Percentiles rank a stretch among this genome's conserved stretches.
Evolutionary conservation across 2,113 vertebrate species (phyloP).

Genomic region (Pituophis catenifer): DNA sequence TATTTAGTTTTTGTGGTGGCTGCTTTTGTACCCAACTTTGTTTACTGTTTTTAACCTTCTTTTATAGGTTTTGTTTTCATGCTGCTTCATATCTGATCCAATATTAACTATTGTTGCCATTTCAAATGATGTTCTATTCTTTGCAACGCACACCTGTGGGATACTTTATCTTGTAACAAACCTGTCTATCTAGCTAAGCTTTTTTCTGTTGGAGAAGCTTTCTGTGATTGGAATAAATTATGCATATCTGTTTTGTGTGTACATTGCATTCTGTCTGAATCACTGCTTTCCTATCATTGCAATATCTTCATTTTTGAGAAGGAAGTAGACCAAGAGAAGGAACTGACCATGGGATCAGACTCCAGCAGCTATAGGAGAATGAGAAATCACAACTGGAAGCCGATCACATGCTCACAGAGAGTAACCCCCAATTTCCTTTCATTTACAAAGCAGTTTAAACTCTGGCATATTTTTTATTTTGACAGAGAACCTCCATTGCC

Average conservation of each 20-base stretch:
- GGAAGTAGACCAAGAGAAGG: background rate
- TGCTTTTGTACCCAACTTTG: background rate
- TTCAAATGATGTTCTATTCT: background rate
- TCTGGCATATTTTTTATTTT: background rate
- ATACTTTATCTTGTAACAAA: background rate
- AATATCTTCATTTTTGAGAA: background rate
- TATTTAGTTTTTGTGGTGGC: background rate
- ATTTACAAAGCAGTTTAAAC: background rate
- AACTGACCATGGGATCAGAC: background rate
- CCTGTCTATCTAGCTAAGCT: background rate
- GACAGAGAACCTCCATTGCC: conserved; percentile 70
- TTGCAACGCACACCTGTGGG: background rate
- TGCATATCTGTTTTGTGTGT: background rate
- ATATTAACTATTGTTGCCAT: background rate
- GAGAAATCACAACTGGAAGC: background rate
- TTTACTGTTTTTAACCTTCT: background rate
- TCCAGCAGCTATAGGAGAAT: background rate
- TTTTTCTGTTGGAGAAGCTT: background rate
- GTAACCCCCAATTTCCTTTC: background rate
- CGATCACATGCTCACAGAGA: background rate
- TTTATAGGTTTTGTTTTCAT: background rate
- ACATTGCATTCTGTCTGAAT: background rate
- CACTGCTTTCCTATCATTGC: background rate
- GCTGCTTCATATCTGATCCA: background rate
- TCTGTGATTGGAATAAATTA: background rate